Evolutionary conservation across 2,113 vertebrate genomes (phyloP).

Genomic region (Anser cygnoides): DNA sequence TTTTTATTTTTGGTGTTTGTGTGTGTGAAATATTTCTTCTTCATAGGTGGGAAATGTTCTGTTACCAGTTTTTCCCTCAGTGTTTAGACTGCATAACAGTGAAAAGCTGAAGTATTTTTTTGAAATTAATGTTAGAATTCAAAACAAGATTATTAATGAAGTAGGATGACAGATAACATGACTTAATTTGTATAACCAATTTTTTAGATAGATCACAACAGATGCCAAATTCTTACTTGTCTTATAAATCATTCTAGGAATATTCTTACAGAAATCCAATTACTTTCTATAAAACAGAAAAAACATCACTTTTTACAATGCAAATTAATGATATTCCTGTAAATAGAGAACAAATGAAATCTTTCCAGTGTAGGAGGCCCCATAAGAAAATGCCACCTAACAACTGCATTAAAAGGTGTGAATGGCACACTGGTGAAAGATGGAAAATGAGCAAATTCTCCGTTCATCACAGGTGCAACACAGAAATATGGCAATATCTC

Average conservation of each 20-base stretch:
- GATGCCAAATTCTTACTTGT: background rate
- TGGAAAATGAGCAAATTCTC: background rate
- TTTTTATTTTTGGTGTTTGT: background rate
- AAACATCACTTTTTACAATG: background rate
- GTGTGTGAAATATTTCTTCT: background rate
- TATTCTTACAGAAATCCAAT: background rate
- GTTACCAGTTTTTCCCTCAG: background rate
- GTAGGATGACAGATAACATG: background rate
- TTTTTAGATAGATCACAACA: background rate
- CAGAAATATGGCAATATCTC: background rate
- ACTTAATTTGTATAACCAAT: background rate
- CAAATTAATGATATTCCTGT: background rate
- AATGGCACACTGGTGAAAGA: background rate
- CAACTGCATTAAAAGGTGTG: background rate
- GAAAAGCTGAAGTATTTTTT: background rate
- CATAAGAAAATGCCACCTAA: background rate
- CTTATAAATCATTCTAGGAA: background rate
- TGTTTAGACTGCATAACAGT: background rate
- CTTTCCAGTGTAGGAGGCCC: background rate
- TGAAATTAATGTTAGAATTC: background rate
- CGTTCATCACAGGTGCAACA: background rate
- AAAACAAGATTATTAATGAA: background rate
- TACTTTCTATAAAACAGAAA: background rate
- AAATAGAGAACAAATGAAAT: background rate
- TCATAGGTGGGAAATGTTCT: background rate